phyloP scores from a whole-genome alignment of 2,113 vertebrate genomes.

The Platichthys flesus region DNA sequence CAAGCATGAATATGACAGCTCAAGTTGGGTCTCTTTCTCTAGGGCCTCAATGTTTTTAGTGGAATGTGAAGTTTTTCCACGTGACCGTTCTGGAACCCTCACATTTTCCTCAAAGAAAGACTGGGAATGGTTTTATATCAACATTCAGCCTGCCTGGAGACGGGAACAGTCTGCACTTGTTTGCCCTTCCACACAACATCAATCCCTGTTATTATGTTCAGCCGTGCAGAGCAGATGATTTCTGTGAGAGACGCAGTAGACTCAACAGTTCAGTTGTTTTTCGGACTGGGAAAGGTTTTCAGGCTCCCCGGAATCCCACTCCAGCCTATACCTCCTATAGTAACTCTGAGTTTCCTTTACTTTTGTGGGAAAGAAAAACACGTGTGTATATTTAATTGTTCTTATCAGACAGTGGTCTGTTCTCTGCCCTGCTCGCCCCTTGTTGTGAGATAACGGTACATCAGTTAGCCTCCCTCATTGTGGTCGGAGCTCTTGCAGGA shows the following conservation, averaged over 20 bases:
- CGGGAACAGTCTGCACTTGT: slow-evolving; percentile 30
- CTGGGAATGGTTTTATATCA: slow-evolving; percentile 24
- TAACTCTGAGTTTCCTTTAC: slow-evolving; percentile 66
- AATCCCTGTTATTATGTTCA: slow-evolving; percentile 76
- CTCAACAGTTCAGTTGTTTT: slow-evolving; percentile 69
- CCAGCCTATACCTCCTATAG: slow-evolving; percentile 9
- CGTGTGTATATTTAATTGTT: slow-evolving; percentile 62
- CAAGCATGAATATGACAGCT: slow-evolving; percentile 9
- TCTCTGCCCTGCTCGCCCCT: background rate
- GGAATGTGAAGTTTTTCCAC: slow-evolving; percentile 33
- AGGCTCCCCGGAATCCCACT: slow-evolving; percentile 32
- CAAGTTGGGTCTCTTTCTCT: slow-evolving; percentile 10
- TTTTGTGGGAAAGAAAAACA: slow-evolving; percentile 75
- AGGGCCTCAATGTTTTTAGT: slow-evolving; percentile 12
- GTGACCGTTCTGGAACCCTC: slow-evolving; percentile 14
- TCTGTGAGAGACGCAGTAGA: slow-evolving; percentile 59
- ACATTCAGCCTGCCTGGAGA: slow-evolving; percentile 22
- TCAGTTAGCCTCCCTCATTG: slow-evolving; percentile 54
- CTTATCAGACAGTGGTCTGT: slow-evolving; percentile 64
- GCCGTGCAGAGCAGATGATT: slow-evolving; percentile 62
- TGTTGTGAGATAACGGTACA: slow-evolving; percentile 60
- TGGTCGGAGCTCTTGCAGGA: slow-evolving; percentile 35
- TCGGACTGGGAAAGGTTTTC: slow-evolving; percentile 37
- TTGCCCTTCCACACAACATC: slow-evolving; percentile 38
- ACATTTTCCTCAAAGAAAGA: slow-evolving; percentile 38